These are phyloP conservation scores for Psophia crepitans DNA, from an alignment of 2,113 vertebrate species.

Conservation along the genomic window DNA sequence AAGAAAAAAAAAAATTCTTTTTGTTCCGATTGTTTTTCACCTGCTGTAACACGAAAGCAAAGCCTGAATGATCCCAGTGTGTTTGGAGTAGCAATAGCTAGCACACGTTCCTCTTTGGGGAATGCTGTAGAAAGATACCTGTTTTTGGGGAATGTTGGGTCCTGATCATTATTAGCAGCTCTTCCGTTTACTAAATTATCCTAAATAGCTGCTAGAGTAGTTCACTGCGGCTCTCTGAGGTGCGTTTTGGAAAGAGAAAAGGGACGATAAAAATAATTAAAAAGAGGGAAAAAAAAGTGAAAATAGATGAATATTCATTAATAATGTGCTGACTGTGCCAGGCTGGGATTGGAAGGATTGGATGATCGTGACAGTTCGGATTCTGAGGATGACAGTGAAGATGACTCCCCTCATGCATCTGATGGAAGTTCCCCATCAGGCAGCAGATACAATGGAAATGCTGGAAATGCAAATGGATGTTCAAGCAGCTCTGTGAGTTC, in stretches of 20 bases:
- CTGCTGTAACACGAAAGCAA: background rate
- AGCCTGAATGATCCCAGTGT: background rate
- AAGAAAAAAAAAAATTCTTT: background rate
- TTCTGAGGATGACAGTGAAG: constrained; percentile 67
- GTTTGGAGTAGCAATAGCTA: background rate
- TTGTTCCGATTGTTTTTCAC: background rate
- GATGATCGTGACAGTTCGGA: constrained; percentile 69
- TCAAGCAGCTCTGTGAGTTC: constrained; percentile 11
- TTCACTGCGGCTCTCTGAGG: background rate
- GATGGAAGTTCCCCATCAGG: background rate
- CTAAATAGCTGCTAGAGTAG: background rate
- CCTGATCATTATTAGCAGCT: background rate
- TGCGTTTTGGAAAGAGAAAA: background rate
- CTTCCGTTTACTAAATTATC: background rate
- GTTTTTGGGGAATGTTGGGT: background rate
- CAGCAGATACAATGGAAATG: background rate
- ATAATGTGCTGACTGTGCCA: constrained; percentile 35
- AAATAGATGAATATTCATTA: background rate
- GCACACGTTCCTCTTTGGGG: background rate
- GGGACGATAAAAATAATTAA: background rate
- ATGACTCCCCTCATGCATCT: constrained; percentile 31
- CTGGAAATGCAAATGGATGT: background rate
- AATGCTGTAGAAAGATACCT: background rate
- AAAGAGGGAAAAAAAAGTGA: background rate
- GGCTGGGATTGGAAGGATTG: constrained; percentile 79